Base-by-base conservation (phyloP, 1,140 invertebrate species). In the Drosophila leontia region DNA sequence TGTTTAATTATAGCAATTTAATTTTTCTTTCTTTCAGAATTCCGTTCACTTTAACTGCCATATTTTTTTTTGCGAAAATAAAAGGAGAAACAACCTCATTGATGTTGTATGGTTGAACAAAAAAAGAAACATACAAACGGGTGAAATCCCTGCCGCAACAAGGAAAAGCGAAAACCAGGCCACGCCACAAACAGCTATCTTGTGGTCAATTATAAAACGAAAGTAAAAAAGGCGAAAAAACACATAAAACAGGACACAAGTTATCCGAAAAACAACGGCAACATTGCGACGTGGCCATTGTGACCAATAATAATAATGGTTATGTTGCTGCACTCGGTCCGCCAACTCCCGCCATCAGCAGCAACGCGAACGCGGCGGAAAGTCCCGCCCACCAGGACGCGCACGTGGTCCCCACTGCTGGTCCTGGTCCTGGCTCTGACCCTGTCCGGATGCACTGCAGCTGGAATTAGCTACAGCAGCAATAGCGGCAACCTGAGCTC, bases 261-360 rank as follows among this genome's bases (percentile, higher is more conserved):
- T 72, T 47, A 60, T 71, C 62, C 41, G 51, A 65, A 71, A 62
- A 57, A 63, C 56, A 82, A 34, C 50, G 67, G 57, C 72, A 84
- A 67, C 61, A 85, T 74, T 85, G 74, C 76, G 71, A 77, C 71
- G 63, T 63, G 78, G 75, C 80, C 75, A 84, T 90, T 88, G 83
- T 80, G 85, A 88, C 84, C 85, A 88, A 90, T 90, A 90, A 69
- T 78, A 81, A 81, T 90, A 90, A 90, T 88, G 81, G 84, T 81
- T 72, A 90, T 88, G 84, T 87, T 80, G 84, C 85, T 88, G 84
- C 85, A 75, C 61, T 78, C 77, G 55, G 81, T 74, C 67, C 78
- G 75, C 75, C 84, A 75, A 81, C 78, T 79, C 80, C 77, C 82
- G 63, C 69, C 60, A 77, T 78, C 86, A 82, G 71, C 85, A 86